phyloP scores from a whole-genome alignment of 2,797 vertebrate species.

The Miichthys miiuy region DNA sequence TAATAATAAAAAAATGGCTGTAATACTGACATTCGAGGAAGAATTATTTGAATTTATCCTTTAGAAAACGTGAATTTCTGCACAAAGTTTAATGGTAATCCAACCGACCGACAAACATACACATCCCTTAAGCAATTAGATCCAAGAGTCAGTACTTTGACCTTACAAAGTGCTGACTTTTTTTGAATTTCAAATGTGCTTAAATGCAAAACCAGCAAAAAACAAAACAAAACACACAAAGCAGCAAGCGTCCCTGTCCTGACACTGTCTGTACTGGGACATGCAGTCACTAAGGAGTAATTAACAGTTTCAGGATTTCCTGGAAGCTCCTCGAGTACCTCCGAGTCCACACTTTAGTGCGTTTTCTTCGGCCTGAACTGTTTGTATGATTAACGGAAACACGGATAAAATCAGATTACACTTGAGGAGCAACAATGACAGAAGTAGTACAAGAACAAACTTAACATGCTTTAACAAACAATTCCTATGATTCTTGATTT shows the following conservation, averaged over 20 bases:
- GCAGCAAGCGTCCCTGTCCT: background rate
- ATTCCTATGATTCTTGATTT: slow-evolving; percentile 24
- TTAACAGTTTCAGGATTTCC: slow-evolving; percentile 38
- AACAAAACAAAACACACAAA: background rate
- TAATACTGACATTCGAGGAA: background rate
- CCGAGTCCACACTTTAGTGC: background rate
- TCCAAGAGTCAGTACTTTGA: slow-evolving; percentile 1
- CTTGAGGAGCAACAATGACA: background rate
- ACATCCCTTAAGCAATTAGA: no score
- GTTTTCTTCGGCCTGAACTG: background rate
- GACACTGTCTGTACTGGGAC: background rate
- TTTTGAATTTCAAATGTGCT: background rate
- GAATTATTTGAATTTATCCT: background rate
- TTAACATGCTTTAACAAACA: slow-evolving; percentile 17
- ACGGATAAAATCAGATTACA: background rate
- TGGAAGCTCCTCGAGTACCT: slow-evolving; percentile 8
- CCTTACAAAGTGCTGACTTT: background rate
- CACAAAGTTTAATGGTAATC: no score
- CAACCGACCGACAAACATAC: no score
- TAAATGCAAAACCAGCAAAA: background rate
- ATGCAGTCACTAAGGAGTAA: slow-evolving; percentile 1
- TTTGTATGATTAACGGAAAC: slow-evolving; percentile 4
- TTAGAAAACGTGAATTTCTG: background rate
- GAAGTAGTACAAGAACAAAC: background rate
- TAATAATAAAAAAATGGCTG: background rate